Percentiles rank a stretch among this genome's conserved stretches.
These are phyloP conservation scores for Eupithecia pulchellata DNA, from an alignment of 2,888 invertebrate species.

Conservation along the genomic window DNA sequence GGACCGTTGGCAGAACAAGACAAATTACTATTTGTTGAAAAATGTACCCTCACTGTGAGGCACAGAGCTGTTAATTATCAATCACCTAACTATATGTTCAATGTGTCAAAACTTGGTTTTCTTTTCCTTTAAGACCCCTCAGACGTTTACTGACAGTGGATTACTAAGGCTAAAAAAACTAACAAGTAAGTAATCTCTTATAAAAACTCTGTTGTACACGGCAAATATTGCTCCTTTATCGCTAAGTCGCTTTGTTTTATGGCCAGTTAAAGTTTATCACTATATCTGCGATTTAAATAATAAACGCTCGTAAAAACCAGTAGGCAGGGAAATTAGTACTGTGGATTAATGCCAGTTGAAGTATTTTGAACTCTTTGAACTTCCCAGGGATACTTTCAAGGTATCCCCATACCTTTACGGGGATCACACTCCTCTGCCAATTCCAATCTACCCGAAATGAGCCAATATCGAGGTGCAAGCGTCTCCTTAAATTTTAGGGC, in stretches of 20 bases:
- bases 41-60: no score
- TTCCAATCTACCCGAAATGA: neutral
- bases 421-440: neutral
- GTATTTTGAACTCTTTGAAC: neutral
- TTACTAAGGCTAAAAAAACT: neutral
- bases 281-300: conserved; percentile 49
- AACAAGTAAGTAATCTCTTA: neutral
- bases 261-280: conserved; percentile 52
- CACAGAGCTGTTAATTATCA: no score
- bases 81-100: no score
- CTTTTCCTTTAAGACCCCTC: no score
- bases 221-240: conserved; percentile 29
- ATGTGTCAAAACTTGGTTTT: no score
- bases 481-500: no score
- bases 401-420: no score
- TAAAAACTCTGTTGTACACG: neutral
- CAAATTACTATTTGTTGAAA: no score
- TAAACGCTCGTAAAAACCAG: conserved; percentile 38
- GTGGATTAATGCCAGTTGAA: neutral
- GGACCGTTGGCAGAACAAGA: no score
- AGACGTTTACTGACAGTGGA: neutral
- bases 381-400: no score
- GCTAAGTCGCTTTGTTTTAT: conserved; percentile 39
- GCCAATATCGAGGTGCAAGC: neutral
- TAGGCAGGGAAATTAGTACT: neutral